These are phyloP conservation scores for Apis dorsata DNA, from an alignment of 1,140 invertebrate genomes.

Conservation along the genomic window DNA sequence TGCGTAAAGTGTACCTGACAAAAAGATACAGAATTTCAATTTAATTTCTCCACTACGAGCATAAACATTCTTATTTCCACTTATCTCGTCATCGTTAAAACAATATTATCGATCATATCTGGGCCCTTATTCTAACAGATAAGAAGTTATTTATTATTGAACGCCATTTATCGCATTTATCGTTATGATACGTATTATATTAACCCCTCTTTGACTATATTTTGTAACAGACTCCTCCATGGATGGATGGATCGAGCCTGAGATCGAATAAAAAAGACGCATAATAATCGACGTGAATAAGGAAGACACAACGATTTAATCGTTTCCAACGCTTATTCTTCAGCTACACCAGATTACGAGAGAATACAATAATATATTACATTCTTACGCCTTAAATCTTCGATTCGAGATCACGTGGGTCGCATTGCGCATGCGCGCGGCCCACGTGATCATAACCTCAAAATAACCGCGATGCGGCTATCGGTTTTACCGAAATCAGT, in stretches of 20 bases:
- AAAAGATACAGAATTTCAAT: too few species aligned
- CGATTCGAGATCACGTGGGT: background rate
- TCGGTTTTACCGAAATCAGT: background rate
- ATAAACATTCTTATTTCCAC: too few species aligned
- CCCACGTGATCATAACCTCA: background rate
- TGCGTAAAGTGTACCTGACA: too few species aligned
- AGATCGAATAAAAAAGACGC: constrained; percentile 11
- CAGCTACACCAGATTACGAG: background rate
- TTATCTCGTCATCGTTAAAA: too few species aligned
- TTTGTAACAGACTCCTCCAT: background rate
- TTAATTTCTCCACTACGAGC: too few species aligned
- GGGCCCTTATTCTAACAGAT: too few species aligned
- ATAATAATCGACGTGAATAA: background rate
- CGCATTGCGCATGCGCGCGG: background rate
- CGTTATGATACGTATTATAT: constrained; percentile 14
- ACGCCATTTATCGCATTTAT: constrained; percentile 41
- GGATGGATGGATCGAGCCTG: constrained; percentile 2
- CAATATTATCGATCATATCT: too few species aligned
- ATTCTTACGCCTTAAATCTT: background rate
- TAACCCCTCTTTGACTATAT: background rate
- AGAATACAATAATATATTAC: background rate
- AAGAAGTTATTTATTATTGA: constrained; percentile 7
- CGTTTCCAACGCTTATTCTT: constrained; percentile 41
- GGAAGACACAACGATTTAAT: constrained; percentile 17
- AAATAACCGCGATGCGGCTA: too few species aligned